Evolutionary conservation across 2,113 vertebrate species (phyloP).

Genomic region (Tringa solitaria): DNA sequence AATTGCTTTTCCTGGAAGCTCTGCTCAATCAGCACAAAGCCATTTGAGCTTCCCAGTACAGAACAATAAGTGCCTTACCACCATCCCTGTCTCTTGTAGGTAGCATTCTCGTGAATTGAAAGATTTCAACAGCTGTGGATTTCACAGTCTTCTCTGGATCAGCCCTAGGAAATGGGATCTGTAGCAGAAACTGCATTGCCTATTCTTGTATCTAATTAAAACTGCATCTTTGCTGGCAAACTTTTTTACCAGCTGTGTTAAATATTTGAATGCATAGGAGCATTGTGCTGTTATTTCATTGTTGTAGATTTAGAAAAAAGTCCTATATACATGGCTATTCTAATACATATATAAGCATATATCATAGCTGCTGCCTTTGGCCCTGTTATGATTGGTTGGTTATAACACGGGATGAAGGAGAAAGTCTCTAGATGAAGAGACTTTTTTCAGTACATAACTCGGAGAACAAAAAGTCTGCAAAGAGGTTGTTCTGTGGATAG

Average conservation of each 20-base stretch:
- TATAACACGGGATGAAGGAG: neutral
- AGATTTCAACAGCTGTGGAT: neutral
- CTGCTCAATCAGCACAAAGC: neutral
- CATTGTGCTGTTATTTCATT: neutral
- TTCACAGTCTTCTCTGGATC: conserved; percentile 26
- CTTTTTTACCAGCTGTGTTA: neutral
- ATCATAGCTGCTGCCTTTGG: neutral
- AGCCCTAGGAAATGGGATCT: neutral
- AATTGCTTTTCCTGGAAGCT: neutral
- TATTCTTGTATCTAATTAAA: conserved; percentile 6
- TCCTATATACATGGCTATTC: neutral
- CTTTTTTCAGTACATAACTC: neutral
- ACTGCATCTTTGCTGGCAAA: neutral
- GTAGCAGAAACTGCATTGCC: neutral
- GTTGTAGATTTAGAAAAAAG: neutral
- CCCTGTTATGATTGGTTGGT: neutral
- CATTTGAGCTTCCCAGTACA: neutral
- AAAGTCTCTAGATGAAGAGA: neutral
- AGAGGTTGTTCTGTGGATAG: neutral
- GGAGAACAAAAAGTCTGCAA: neutral
- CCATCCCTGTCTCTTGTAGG: neutral
- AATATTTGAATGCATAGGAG: neutral
- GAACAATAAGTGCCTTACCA: neutral
- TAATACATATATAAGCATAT: neutral
- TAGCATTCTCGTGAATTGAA: neutral